Percentiles rank a stretch among this genome's conserved stretches.
Conservation (phyloP, 2,888 invertebrate genomes). For the Arge pagana region DNA sequence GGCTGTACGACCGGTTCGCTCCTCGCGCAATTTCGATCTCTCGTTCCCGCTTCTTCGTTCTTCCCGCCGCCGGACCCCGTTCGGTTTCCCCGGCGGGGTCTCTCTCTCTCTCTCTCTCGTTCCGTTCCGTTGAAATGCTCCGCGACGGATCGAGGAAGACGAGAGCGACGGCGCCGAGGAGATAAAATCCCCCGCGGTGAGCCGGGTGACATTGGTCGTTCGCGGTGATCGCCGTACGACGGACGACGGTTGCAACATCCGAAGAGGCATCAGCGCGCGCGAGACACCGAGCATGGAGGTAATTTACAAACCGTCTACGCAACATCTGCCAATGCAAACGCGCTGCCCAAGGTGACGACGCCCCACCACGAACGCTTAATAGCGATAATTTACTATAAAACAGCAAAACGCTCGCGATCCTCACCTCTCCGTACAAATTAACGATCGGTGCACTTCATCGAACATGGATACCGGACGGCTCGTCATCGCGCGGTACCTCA, state of each 20-base stretch:
- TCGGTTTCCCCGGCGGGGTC: slow-evolving; percentile 7
- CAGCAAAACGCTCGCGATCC: slow-evolving; percentile 50
- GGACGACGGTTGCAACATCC: slow-evolving; percentile 10
- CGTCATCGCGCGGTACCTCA: slow-evolving; percentile 6
- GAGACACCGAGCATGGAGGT: slow-evolving; percentile 32
- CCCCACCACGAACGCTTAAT: slow-evolving; percentile 48
- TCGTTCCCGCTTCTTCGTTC: too few relatives aligned
- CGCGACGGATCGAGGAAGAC: not conserved
- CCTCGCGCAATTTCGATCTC: too few relatives aligned
- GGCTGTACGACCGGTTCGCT: too few relatives aligned
- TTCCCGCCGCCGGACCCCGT: too few relatives aligned
- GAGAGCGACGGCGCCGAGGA: not conserved
- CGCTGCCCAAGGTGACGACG: slow-evolving; percentile 54
- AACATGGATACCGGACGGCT: slow-evolving; percentile 31
- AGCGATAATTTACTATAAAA: slow-evolving; percentile 59
- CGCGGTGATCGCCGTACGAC: slow-evolving; percentile 21
- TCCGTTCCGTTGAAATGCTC: not conserved
- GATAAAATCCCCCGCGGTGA: slow-evolving; percentile 1
- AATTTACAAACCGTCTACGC: slow-evolving; percentile 54
- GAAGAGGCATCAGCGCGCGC: slow-evolving; percentile 10
- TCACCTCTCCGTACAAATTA: slow-evolving; percentile 44
- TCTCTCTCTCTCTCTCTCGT: not conserved
- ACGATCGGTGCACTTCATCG: slow-evolving; percentile 27
- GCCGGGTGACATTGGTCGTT: slow-evolving; percentile 21
- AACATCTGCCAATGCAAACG: slow-evolving; percentile 58